These are phyloP conservation scores for Clarias platycephalus DNA, from an alignment of 2,797 vertebrate species.

Conservation along the genomic window DNA sequence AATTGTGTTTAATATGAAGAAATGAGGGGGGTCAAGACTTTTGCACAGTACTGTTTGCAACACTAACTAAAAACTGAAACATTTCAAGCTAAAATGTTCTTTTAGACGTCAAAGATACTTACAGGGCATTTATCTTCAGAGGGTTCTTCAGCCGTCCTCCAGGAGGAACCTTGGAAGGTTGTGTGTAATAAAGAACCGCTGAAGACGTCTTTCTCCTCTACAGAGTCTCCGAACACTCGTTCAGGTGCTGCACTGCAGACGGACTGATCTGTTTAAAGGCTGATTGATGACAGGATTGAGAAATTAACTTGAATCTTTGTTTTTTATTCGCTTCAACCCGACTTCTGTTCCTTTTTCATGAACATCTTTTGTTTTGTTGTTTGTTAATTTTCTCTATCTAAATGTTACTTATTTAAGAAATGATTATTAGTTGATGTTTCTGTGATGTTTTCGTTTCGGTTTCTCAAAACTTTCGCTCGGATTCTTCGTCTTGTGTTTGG, in stretches of 20 bases:
- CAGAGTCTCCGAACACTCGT: neutral
- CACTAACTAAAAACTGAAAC: neutral
- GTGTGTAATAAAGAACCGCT: neutral
- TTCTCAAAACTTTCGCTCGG: slow-evolving; percentile 34
- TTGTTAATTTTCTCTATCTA: slow-evolving; percentile 66
- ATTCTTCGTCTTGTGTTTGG: slow-evolving; percentile 66
- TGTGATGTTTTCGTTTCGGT: slow-evolving; percentile 58
- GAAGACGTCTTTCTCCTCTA: neutral
- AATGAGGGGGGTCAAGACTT: too few species aligned
- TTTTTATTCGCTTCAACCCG: slow-evolving; percentile 45
- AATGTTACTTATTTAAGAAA: slow-evolving; percentile 78
- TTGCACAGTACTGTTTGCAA: too few species aligned
- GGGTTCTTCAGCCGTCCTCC: neutral
- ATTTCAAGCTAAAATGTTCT: neutral
- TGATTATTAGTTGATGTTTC: slow-evolving; percentile 61
- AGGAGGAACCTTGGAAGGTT: neutral
- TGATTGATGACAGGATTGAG: neutral
- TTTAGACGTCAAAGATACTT: neutral
- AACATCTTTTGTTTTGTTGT: slow-evolving; percentile 58
- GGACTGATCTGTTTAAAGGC: neutral
- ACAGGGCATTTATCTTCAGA: neutral
- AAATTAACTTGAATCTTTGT: slow-evolving; percentile 65
- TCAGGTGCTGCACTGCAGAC: neutral
- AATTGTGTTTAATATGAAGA: too few species aligned
- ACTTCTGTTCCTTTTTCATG: neutral